Conservation (phyloP, 1,140 invertebrate genomes). For the Drosophila serrata region DNA sequence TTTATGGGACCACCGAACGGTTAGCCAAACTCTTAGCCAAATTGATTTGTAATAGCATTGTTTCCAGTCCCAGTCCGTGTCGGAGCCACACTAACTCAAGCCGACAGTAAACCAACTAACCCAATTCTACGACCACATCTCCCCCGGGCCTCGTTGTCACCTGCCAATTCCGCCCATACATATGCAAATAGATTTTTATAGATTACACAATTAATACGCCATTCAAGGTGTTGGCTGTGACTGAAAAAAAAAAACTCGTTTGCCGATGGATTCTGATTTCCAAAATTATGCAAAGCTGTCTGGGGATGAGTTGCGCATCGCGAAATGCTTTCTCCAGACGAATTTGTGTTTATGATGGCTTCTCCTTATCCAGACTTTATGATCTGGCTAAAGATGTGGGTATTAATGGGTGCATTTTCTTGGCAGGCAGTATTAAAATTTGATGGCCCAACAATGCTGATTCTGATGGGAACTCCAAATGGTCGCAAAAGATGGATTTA, state of each 20-base stretch:
- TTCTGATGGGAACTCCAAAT: conserved; percentile 20
- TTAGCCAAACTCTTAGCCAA: conserved; percentile 36
- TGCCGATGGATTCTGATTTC: conserved; percentile 37
- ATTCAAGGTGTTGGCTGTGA: conserved; percentile 45
- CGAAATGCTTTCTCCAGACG: conserved; percentile 52
- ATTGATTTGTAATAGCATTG: conserved; percentile 55
- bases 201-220: conserved; percentile 52
- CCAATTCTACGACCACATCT: conserved; percentile 44
- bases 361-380: conserved; percentile 39
- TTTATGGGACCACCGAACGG: conserved; percentile 22
- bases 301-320: conserved; percentile 14
- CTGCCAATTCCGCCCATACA: conserved; percentile 45
- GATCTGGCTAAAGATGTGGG: conserved; percentile 23
- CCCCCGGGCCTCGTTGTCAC: conserved; percentile 22
- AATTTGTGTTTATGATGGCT: conserved; percentile 44
- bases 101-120: conserved; percentile 45
- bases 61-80: conserved; percentile 15
- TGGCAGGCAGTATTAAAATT: conserved; percentile 4
- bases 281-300: conserved; percentile 43
- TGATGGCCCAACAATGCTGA: conserved; percentile 29
- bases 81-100: conserved; percentile 27
- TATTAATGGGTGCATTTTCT: conserved; percentile 41
- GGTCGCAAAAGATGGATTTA: conserved; percentile 13
- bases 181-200: conserved; percentile 65
- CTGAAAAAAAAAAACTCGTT: conserved; percentile 45